Evolutionary conservation across 2,113 vertebrate genomes (phyloP).

Genomic region (Dromas ardeola): DNA sequence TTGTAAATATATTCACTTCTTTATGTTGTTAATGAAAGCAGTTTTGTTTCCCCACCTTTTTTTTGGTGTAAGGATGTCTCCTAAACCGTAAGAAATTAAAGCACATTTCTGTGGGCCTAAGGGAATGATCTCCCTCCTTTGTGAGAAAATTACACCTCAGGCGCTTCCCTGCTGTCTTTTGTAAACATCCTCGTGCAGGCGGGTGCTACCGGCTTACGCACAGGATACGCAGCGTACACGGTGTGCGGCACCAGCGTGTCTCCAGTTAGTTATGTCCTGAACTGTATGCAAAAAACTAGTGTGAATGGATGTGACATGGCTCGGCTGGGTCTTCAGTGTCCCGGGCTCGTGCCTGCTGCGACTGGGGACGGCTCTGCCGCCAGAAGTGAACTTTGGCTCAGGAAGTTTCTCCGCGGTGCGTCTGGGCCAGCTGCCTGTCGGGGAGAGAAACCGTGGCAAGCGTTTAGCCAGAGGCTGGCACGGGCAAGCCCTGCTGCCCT

Average conservation of each 20-base stretch:
- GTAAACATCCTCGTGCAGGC: background rate
- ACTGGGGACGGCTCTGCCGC: background rate
- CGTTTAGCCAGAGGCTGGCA: background rate
- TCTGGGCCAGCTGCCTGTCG: background rate
- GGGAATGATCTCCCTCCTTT: background rate
- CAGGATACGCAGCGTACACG: accelerated
- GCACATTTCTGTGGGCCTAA: background rate
- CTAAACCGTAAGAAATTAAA: background rate
- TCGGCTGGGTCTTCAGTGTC: background rate
- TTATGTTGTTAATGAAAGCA: background rate
- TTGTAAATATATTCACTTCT: background rate
- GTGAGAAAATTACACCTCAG: background rate
- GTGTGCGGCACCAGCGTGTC: accelerated
- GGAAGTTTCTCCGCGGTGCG: accelerated
- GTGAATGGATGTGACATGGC: background rate
- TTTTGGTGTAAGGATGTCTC: background rate
- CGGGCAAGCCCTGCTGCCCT: background rate
- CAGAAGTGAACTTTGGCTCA: background rate
- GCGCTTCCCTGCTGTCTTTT: background rate
- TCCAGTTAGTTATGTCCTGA: background rate
- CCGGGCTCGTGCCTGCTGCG: accelerated
- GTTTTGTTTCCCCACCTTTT: background rate
- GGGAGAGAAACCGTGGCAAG: background rate
- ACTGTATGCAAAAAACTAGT: background rate
- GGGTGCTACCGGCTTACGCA: background rate